phyloP scores from a whole-genome alignment of 2,797 vertebrate genomes.

The Malacoctenus gilli region DNA sequence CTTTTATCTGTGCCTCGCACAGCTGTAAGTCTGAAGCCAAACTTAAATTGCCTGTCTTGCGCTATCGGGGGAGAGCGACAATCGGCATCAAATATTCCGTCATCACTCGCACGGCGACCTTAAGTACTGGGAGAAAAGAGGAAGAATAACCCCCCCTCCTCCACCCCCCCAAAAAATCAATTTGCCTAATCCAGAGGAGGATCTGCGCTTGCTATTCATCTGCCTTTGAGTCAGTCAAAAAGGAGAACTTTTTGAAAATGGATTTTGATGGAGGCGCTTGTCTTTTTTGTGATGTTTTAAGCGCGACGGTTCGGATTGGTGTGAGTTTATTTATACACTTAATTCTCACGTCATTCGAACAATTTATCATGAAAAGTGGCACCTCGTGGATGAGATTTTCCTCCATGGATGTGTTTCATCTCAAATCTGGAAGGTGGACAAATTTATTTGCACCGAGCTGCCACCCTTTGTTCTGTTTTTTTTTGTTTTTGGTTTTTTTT shows the following conservation, averaged over 20 bases:
- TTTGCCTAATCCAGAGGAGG: conserved; percentile 28
- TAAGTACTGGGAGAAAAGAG: conserved; percentile 26
- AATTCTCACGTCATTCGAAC: too few species aligned
- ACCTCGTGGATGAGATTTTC: too few species aligned
- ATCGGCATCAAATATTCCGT: conserved; percentile 49
- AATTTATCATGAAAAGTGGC: too few species aligned
- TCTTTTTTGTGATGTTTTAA: neutral
- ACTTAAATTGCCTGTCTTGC: conserved; percentile 56
- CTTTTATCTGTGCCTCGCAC: conserved; percentile 56
- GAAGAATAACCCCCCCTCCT: too few species aligned
- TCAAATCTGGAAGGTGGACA: neutral
- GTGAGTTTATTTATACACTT: too few species aligned
- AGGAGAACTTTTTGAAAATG: too few species aligned
- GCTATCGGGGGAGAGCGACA: conserved; percentile 44
- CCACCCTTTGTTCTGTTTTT: too few species aligned
- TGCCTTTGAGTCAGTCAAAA: conserved; percentile 26
- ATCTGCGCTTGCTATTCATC: conserved; percentile 30
- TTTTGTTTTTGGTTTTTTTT: conserved; percentile 12
- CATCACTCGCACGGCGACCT: conserved; percentile 9
- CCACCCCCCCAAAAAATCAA: conserved; percentile 28
- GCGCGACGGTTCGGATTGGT: neutral
- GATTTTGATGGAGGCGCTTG: conserved; percentile 23
- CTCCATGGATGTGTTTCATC: too few species aligned
- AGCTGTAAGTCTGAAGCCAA: conserved; percentile 30
- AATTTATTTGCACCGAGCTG: conserved; percentile 5